Percentiles rank a stretch among this genome's conserved stretches.
These are phyloP conservation scores for Rhinichthys osculus DNA, from an alignment of 2,797 vertebrate species.

Conservation along the genomic window DNA sequence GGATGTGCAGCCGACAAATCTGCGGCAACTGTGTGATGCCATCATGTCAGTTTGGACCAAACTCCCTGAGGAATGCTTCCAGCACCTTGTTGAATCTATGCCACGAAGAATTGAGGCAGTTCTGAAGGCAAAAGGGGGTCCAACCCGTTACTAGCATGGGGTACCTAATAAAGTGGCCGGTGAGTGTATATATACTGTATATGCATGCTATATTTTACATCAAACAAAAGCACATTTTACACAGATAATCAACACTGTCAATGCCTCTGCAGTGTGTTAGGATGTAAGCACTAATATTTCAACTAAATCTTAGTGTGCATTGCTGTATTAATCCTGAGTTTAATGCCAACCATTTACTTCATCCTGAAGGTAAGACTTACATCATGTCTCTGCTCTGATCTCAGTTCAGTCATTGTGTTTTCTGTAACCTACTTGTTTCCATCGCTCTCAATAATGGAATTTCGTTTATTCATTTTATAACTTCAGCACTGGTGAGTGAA, in stretches of 20 bases:
- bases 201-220: no score
- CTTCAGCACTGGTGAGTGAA: not conserved
- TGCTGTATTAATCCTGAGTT: slow-evolving; percentile 48
- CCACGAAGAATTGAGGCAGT: no score
- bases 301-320: not conserved
- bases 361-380: slow-evolving; percentile 56
- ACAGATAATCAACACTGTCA: not conserved
- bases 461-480: not conserved
- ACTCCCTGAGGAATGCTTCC: no score
- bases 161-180: no score
- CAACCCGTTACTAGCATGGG: no score
- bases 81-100: no score
- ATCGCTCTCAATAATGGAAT: slow-evolving; percentile 55
- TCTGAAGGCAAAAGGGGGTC: no score
- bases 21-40: no score
- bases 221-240: not conserved
- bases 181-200: no score
- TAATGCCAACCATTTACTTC: slow-evolving; percentile 43
- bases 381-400: slow-evolving; percentile 34
- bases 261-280: not conserved
- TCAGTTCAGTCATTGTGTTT: slow-evolving; percentile 29
- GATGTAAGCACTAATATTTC: not conserved
- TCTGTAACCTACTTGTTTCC: slow-evolving; percentile 75
- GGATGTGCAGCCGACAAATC: no score
- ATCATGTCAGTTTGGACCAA: no score